phyloP scores from a whole-genome alignment of 2,797 vertebrate genomes.

The Champsocephalus esox region DNA sequence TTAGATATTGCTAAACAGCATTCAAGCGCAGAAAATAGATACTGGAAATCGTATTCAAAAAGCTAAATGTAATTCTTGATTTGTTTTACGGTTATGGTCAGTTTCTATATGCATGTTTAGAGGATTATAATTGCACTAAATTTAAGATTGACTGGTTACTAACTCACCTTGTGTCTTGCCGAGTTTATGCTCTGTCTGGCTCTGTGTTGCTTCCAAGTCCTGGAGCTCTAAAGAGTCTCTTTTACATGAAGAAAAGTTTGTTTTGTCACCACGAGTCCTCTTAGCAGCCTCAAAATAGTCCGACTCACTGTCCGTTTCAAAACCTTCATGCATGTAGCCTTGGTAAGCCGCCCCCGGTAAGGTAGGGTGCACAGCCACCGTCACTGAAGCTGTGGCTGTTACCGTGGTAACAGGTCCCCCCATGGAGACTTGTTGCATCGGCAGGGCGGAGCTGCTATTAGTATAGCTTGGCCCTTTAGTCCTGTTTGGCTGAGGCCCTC shows the following conservation, averaged over 20 bases:
- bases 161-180: constrained; percentile 81
- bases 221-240: constrained; percentile 88
- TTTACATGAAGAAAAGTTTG: constrained; percentile 75
- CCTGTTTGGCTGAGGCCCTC: constrained; percentile 85
- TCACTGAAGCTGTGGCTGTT: constrained; percentile 94
- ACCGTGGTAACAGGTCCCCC: constrained; percentile 87
- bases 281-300: constrained; percentile 86
- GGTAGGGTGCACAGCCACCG: constrained; percentile 91
- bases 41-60: neutral
- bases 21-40: neutral
- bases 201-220: constrained; percentile 83
- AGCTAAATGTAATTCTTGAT: neutral
- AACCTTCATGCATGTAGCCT: constrained; percentile 89
- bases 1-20: constrained; percentile 33
- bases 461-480: constrained; percentile 84
- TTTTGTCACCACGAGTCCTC: constrained; percentile 77
- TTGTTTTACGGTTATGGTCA: neutral
- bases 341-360: constrained; percentile 91
- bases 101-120: neutral
- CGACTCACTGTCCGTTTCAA: constrained; percentile 83
- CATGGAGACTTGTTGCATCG: constrained; percentile 52
- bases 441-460: constrained; percentile 59
- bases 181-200: constrained; percentile 71
- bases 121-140: neutral
- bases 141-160: too few species aligned